Percentiles rank a stretch among this genome's conserved stretches.
These are phyloP conservation scores for Drosophila auraria DNA, from an alignment of 1,140 invertebrate genomes.

Conservation along the genomic window DNA sequence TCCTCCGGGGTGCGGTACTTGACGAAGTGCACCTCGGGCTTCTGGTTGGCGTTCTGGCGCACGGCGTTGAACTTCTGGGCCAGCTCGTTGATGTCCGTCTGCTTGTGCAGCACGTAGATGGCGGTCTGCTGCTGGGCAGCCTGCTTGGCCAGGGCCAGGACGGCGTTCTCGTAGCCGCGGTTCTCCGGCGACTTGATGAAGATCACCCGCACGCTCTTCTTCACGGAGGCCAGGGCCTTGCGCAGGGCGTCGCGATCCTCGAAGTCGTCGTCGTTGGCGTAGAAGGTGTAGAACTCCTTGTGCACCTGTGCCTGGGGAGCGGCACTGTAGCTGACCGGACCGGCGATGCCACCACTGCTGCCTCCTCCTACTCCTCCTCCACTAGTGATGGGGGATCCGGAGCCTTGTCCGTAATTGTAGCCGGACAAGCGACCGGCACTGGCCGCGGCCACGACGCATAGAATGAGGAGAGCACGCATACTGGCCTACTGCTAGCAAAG, in stretches of 20 bases:
- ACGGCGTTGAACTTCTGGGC: conserved; percentile 75
- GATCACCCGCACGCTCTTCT: conserved; percentile 71
- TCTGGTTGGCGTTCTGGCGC: conserved; percentile 58
- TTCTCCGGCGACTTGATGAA: conserved; percentile 75
- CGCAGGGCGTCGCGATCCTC: conserved; percentile 60
- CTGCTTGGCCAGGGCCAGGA: conserved; percentile 68
- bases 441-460: conserved; percentile 65
- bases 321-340: conserved; percentile 60
- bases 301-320: conserved; percentile 51
- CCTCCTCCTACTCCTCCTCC: conserved; percentile 6
- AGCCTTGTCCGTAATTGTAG: conserved; percentile 68
- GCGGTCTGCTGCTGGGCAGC: conserved; percentile 72
- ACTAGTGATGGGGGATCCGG: conserved; percentile 19
- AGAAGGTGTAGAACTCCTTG: conserved; percentile 71
- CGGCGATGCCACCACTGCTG: conserved; percentile 30
- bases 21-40: conserved; percentile 79
- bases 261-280: conserved; percentile 69
- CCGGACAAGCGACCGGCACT: conserved; percentile 70
- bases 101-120: conserved; percentile 76
- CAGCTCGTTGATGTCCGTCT: conserved; percentile 67
- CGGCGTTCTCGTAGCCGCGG: conserved; percentile 69
- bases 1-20: conserved; percentile 79
- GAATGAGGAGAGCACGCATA: conserved; percentile 69
- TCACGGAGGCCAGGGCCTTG: conserved; percentile 48
- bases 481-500: conserved; percentile 34